Base-by-base conservation (phyloP, 2,797 vertebrate species). In the Anomalospiza imberbis region DNA sequence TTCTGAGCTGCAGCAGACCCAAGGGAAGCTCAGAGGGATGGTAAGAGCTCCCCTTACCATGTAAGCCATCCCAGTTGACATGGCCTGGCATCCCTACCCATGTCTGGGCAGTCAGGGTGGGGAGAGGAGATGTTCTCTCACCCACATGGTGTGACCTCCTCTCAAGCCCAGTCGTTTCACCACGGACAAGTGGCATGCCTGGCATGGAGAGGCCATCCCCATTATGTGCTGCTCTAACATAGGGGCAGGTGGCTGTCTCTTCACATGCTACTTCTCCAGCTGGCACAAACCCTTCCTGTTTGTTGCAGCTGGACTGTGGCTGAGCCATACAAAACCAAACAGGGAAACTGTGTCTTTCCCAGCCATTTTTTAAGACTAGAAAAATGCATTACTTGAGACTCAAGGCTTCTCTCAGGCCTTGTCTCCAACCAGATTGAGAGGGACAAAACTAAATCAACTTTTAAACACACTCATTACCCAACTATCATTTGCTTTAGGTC, bases 131-230 rank as follows among this genome's bases (percentile, higher is more conserved):
- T 1, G 2, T 12, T 68, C 16, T 44, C 40, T 63, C n/a, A 45
- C 29, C 26, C 31, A 9, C 16, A 5, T 13, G 63, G 72, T 3
- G 5, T 13, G 40, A 78, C 10, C 60, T 62, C 32, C n/a, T 63
- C 85, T 63, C 28, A 68, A 55, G 78, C 10, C 34, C 0, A 0
- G 34, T 6, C 5, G 0, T 44, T 55, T 66, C 31, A 32, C 54
- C 34, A 13, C 0, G 2, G 55, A 45, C 65, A 76, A 0, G 1
- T 38, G 36, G n/a, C 31, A 13, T 7, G 44, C 25, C 34, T 42
- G 45, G 38, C 17, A 10, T 7, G 32, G 38, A 70, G 34, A 76
- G 57, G 53, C 65, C 36, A 24, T n/a, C 62, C 44, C 60, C 0
- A 0, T 53, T 75, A 44, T 38, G 44, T 75, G 73, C 82, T 84